phyloP scores from a whole-genome alignment of 1,140 invertebrate species.

The Drosophila busckii region DNA sequence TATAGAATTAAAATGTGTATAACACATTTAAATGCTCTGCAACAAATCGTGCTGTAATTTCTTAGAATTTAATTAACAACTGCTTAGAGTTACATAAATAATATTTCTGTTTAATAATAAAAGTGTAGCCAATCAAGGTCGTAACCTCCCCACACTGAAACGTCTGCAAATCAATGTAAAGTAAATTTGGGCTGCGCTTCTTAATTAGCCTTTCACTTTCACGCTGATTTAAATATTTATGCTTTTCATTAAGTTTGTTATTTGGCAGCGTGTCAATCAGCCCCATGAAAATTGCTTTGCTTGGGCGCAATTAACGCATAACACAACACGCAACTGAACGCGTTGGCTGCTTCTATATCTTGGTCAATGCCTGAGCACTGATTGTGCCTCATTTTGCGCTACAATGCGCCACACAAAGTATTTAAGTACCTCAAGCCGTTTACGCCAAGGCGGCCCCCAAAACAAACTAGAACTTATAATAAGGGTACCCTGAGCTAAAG shows the following conservation, averaged over 20 bases:
- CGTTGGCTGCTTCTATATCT: too few species aligned
- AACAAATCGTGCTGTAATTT: too few species aligned
- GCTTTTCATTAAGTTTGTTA: constrained; percentile 52
- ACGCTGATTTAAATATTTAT: constrained; percentile 43
- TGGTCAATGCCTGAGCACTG: constrained; percentile 66
- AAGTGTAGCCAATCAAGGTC: too few species aligned
- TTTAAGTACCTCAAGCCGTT: constrained; percentile 73
- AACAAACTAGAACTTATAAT: constrained; percentile 35
- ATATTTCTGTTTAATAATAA: too few species aligned
- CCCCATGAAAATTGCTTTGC: background rate
- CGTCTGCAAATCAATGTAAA: too few species aligned
- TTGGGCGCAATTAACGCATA: constrained; percentile 65
- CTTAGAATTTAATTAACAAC: too few species aligned
- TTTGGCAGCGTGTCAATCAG: constrained; percentile 40
- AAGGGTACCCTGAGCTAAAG: constrained; percentile 10
- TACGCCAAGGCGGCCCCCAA: constrained; percentile 15
- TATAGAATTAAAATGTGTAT: too few species aligned
- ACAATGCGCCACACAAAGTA: constrained; percentile 69
- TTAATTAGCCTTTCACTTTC: constrained; percentile 16
- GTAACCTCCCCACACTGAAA: too few species aligned
- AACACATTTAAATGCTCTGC: too few species aligned
- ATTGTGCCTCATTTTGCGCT: constrained; percentile 65
- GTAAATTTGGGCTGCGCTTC: too few species aligned
- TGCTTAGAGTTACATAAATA: too few species aligned
- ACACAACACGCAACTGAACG: constrained; percentile 53